Conservation (phyloP, 2,888 invertebrate genomes). For the Lochmaea crataegi region DNA sequence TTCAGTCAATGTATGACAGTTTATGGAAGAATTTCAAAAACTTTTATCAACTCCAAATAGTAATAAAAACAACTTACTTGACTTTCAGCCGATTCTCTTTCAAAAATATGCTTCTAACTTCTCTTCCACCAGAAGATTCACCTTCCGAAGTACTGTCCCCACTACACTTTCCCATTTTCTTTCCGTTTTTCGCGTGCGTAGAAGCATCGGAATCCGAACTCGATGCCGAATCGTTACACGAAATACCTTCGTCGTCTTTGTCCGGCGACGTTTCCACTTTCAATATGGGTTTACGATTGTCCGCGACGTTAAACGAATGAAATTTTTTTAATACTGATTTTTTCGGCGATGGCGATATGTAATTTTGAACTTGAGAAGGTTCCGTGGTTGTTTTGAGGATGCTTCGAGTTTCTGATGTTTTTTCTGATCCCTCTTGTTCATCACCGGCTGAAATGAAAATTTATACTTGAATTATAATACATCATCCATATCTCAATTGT, state of each 20-base stretch:
- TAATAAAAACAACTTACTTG: conserved; percentile 65
- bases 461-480: no score
- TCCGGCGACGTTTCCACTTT: conserved; percentile 52
- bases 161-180: conserved; percentile 34
- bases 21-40: no score
- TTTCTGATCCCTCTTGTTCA: conserved; percentile 14
- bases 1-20: no score
- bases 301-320: conserved; percentile 38
- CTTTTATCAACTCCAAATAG: conserved; percentile 1
- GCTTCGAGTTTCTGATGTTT: conserved; percentile 43
- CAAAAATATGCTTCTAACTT: conserved; percentile 72
- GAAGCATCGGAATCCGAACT: conserved; percentile 54
- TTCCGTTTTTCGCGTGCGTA: conserved; percentile 27
- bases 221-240: conserved; percentile 61
- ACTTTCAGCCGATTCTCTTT: conserved; percentile 63
- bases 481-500: no score
- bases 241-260: conserved; percentile 63
- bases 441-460: conserved; percentile 7
- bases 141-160: conserved; percentile 66
- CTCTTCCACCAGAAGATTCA: conserved; percentile 74
- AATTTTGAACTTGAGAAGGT: conserved; percentile 3
- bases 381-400: conserved; percentile 42
- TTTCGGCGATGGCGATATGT: conserved; percentile 20
- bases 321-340: conserved; percentile 51
- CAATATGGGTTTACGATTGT: conserved; percentile 20